These are phyloP conservation scores for Cheilosia vulpina DNA, from an alignment of 2,888 invertebrate genomes.

Conservation along the genomic window DNA sequence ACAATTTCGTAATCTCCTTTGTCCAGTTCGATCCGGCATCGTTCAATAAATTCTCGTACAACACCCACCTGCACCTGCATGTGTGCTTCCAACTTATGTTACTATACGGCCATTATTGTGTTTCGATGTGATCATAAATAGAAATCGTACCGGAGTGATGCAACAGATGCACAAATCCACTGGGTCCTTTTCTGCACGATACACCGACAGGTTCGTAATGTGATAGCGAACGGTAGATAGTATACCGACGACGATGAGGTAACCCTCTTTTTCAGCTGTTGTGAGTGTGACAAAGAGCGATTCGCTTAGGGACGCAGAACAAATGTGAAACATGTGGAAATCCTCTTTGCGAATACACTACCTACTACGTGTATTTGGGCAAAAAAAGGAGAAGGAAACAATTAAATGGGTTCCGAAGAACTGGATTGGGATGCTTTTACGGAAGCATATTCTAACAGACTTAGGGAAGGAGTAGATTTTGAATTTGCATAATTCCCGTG, in stretches of 20 bases:
- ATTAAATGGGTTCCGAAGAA: constrained; percentile 5
- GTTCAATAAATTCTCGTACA: constrained; percentile 35
- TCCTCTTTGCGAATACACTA: constrained; percentile 19
- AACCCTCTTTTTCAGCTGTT: neutral
- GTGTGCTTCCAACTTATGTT: constrained; percentile 32
- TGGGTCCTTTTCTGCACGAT: constrained; percentile 29
- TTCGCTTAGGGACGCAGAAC: constrained; percentile 25
- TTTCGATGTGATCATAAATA: constrained; percentile 56
- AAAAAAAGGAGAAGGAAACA: neutral
- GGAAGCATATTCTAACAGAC: constrained; percentile 25
- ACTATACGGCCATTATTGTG: constrained; percentile 23
- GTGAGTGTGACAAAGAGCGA: constrained; percentile 29
- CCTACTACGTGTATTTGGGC: neutral
- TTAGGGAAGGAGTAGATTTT: neutral
- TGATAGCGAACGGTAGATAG: constrained; percentile 8
- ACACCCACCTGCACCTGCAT: neutral
- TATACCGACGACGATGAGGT: neutral
- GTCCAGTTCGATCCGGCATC: neutral
- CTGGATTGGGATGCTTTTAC: constrained; percentile 5
- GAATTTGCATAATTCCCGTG: no score
- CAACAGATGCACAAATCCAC: constrained; percentile 58
- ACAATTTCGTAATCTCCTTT: constrained; percentile 28
- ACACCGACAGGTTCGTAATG: constrained; percentile 38
- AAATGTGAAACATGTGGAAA: constrained; percentile 47
- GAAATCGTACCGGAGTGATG: constrained; percentile 29